These are phyloP conservation scores for Cichladusa arquata DNA, from an alignment of 2,113 vertebrate genomes.

Conservation along the genomic window DNA sequence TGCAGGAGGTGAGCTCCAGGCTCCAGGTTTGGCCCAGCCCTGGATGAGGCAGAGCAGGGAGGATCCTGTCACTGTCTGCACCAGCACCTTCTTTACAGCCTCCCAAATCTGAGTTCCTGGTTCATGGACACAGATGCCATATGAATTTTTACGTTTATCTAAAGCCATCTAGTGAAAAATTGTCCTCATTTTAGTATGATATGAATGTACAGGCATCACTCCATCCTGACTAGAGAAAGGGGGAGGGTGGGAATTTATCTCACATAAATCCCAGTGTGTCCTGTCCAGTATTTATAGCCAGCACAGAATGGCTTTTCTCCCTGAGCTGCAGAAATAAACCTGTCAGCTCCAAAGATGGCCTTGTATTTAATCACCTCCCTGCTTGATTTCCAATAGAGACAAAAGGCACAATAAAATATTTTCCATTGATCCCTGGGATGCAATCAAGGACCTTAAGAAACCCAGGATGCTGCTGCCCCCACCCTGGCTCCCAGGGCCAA, in stretches of 20 bases:
- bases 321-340: conserved; percentile 56
- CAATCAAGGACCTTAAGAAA: neutral
- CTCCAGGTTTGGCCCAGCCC: neutral
- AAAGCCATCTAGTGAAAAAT: neutral
- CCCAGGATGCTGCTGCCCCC: neutral
- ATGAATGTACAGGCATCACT: neutral
- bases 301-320: neutral
- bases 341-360: conserved; percentile 50
- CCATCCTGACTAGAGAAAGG: neutral
- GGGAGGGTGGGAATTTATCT: conserved; percentile 33
- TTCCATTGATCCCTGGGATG: neutral
- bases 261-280: conserved; percentile 21
- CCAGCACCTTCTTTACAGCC: neutral
- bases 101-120: neutral
- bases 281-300: conserved; percentile 59
- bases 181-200: neutral
- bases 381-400: conserved; percentile 46
- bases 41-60: neutral
- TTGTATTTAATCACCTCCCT: conserved; percentile 26
- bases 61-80: neutral
- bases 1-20: neutral
- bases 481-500: accelerated
- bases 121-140: neutral
- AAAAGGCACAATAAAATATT: conserved; percentile 38
- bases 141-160: neutral